A percentile compares a stretch with the other conserved stretches of the same genome.
These are phyloP conservation scores for Strigamia crassipes DNA, from an alignment of 2,888 invertebrate genomes.

Conservation along the genomic window DNA sequence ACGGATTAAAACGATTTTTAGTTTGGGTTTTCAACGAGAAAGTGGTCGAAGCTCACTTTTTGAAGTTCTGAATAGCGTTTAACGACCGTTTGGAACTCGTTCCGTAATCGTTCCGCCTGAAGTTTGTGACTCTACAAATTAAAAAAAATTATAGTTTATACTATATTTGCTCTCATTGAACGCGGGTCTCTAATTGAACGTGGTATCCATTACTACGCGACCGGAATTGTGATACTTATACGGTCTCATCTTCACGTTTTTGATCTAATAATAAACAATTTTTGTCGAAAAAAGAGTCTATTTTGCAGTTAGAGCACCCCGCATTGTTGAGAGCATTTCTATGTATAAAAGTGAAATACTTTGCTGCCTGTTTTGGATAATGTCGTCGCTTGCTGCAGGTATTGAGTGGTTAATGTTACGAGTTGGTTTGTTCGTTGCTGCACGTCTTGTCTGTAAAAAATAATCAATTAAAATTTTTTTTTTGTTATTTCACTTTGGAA, in stretches of 20 bases:
- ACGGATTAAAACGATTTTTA: neutral
- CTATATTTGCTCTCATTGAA: too few species aligned
- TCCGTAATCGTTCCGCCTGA: neutral
- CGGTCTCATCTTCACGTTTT: too few species aligned
- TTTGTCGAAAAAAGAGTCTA: too few species aligned
- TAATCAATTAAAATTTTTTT: neutral
- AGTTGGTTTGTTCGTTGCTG: neutral
- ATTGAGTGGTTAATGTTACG: neutral
- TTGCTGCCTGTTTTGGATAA: neutral
- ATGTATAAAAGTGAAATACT: too few species aligned
- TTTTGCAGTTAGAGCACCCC: too few species aligned
- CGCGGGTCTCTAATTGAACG: too few species aligned
- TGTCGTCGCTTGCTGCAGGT: neutral
- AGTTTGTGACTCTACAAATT: neutral
- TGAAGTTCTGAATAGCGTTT: neutral
- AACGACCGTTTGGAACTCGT: neutral
- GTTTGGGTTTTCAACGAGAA: neutral
- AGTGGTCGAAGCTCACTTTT: neutral
- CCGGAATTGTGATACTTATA: too few species aligned
- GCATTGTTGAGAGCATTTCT: too few species aligned
- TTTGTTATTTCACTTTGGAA: neutral
- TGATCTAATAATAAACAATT: too few species aligned
- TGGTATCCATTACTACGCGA: too few species aligned
- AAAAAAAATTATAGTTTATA: too few species aligned
- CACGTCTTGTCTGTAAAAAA: neutral